Percentiles rank a stretch among this genome's conserved stretches.
Conservation (phyloP, 2,888 invertebrate species). For the Ormyrus nitidulus region DNA sequence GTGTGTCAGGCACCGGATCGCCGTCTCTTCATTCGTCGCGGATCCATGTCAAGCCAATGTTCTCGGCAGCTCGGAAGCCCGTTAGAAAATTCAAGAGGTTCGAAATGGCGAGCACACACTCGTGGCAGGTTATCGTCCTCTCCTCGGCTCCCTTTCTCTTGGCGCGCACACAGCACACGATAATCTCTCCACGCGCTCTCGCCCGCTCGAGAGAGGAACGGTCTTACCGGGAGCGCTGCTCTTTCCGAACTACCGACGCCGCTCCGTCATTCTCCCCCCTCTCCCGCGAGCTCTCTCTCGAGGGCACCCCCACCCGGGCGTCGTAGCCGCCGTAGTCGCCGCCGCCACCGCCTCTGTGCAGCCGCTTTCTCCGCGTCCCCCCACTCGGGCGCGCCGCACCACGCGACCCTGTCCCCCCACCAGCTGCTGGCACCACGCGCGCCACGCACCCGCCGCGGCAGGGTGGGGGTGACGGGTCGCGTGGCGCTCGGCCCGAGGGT, state of each 20-base stretch:
- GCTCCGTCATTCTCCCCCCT: slow-evolving; percentile 58
- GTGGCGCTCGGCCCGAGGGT: slow-evolving; percentile 41
- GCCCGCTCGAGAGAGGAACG: slow-evolving; percentile 28
- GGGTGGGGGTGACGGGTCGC: slow-evolving; percentile 56
- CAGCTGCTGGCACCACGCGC: slow-evolving; percentile 43
- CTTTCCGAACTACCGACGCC: slow-evolving; percentile 71
- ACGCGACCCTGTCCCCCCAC: slow-evolving; percentile 44
- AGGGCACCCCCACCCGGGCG: slow-evolving; percentile 59
- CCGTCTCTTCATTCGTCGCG: too few species aligned
- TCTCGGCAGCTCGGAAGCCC: too few species aligned
- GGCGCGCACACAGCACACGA: not conserved
- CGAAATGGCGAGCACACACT: too few species aligned
- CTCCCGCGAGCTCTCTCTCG: slow-evolving; percentile 67
- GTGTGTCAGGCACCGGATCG: too few species aligned
- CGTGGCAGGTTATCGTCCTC: too few species aligned
- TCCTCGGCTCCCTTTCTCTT: not conserved
- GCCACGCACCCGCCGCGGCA: slow-evolving; percentile 45
- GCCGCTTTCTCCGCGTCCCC: slow-evolving; percentile 19
- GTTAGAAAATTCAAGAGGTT: too few species aligned
- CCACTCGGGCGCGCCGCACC: slow-evolving; percentile 16
- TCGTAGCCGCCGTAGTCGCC: slow-evolving; percentile 42
- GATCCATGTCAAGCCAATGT: too few species aligned
- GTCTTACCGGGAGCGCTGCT: slow-evolving; percentile 69
- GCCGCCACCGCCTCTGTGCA: slow-evolving; percentile 37
- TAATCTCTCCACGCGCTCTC: slow-evolving; percentile 7